Conservation (phyloP, 2,888 invertebrate species). For the Brachyptera risi region DNA sequence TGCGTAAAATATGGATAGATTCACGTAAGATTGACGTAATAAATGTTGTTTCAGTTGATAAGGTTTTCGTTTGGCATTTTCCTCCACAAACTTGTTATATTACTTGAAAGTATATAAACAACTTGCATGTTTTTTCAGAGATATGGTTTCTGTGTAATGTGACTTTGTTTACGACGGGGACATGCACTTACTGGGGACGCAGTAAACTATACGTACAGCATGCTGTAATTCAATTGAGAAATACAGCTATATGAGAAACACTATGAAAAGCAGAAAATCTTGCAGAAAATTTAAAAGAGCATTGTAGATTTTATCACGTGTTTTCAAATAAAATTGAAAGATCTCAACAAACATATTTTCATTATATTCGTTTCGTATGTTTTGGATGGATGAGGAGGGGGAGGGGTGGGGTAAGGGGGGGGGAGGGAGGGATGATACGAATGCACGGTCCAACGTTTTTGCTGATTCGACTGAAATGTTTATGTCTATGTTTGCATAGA, state of each 20-base stretch:
- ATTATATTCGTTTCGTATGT: no score
- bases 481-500: no score
- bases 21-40: background rate
- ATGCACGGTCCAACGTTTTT: no score
- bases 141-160: no score
- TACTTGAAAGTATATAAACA: background rate
- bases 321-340: no score
- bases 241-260: background rate
- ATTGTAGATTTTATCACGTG: no score
- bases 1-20: no score
- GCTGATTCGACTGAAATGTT: no score
- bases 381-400: no score
- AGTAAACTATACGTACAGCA: background rate
- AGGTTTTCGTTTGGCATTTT: background rate
- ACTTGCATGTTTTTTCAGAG: background rate
- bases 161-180: background rate
- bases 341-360: no score
- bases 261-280: conserved; percentile 2
- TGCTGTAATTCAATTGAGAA: conserved; percentile 1
- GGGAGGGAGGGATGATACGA: no score
- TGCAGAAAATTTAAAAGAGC: conserved; percentile 4
- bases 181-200: conserved; percentile 3
- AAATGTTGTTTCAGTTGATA: background rate
- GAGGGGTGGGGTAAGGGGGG: no score
- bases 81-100: background rate